Conservation (phyloP, 2,113 vertebrate species). For the Carollia perspicillata region DNA sequence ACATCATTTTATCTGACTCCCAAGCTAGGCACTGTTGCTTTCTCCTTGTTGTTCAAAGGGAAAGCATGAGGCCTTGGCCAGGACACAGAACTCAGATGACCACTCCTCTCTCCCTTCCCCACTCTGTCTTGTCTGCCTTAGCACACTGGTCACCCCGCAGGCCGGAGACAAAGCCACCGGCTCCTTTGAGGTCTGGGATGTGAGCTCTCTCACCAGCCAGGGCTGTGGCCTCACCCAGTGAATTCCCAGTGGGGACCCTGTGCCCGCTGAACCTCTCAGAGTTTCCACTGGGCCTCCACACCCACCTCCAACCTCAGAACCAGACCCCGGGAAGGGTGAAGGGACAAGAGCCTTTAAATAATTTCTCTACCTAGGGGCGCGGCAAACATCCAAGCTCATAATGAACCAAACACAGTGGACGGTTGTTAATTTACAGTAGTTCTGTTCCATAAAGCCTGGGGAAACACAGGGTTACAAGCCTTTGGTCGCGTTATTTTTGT, state of each 20-base stretch:
- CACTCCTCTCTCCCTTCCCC: not conserved
- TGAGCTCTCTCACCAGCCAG: not conserved
- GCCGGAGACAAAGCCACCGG: not conserved
- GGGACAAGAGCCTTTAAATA: not conserved
- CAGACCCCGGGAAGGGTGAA: not conserved
- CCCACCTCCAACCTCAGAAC: not conserved
- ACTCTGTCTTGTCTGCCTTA: not conserved
- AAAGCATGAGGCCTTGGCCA: not conserved
- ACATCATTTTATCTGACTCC: not conserved
- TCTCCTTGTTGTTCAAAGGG: not conserved
- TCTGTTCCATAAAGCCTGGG: not conserved
- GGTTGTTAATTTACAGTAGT: not conserved
- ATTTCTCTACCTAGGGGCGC: not conserved
- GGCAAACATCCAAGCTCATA: not conserved
- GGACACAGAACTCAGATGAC: not conserved
- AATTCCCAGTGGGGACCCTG: not conserved
- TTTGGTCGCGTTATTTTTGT: not conserved
- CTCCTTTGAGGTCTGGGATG: not conserved
- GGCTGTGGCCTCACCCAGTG: not conserved
- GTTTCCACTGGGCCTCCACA: not conserved
- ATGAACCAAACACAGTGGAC: not conserved
- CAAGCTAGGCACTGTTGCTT: not conserved
- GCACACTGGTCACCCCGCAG: not conserved
- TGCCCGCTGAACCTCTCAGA: not conserved
- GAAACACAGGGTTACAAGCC: not conserved